These are phyloP conservation scores for Eleutherodactylus coqui DNA, from an alignment of 2,797 vertebrate genomes.

Conservation along the genomic window DNA sequence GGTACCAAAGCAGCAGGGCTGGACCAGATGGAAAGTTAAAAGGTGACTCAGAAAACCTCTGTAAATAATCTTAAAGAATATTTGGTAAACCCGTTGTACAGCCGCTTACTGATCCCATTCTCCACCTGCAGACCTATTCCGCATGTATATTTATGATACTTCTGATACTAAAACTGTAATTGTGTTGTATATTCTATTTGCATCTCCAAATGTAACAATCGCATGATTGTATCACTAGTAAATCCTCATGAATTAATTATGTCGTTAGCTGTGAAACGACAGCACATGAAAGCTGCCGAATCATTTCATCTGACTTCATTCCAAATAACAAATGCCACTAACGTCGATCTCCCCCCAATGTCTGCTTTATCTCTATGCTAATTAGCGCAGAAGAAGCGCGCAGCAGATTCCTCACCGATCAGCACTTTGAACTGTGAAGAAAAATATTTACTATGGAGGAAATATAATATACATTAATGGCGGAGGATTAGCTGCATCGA, in stretches of 20 bases:
- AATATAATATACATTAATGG: conserved; percentile 26
- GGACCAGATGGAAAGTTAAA: no score
- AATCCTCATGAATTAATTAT: conserved; percentile 58
- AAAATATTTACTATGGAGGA: conserved; percentile 38
- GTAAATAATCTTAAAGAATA: not conserved
- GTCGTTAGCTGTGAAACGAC: conserved; percentile 48
- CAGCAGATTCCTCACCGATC: conserved; percentile 28
- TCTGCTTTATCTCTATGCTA: conserved; percentile 23
- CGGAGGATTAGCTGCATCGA: not conserved
- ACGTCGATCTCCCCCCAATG: conserved; percentile 19
- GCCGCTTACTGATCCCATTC: not conserved
- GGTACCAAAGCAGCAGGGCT: no score
- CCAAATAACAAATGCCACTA: conserved; percentile 49
- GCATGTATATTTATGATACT: conserved; percentile 27
- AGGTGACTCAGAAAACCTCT: not conserved
- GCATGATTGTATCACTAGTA: conserved; percentile 38
- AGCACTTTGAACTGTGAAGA: conserved; percentile 48
- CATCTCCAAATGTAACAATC: conserved; percentile 50
- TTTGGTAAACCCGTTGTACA: not conserved
- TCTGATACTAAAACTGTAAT: conserved; percentile 47
- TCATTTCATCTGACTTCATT: conserved; percentile 37
- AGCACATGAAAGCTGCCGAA: conserved; percentile 41
- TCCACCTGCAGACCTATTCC: not conserved
- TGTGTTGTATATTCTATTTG: conserved; percentile 33
- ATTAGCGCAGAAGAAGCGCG: not conserved